Evolutionary conservation across 1,140 invertebrate genomes (phyloP), one percentile per base, ranked within the genome.

Genomic region (Drosophila kohkoa): DNA sequence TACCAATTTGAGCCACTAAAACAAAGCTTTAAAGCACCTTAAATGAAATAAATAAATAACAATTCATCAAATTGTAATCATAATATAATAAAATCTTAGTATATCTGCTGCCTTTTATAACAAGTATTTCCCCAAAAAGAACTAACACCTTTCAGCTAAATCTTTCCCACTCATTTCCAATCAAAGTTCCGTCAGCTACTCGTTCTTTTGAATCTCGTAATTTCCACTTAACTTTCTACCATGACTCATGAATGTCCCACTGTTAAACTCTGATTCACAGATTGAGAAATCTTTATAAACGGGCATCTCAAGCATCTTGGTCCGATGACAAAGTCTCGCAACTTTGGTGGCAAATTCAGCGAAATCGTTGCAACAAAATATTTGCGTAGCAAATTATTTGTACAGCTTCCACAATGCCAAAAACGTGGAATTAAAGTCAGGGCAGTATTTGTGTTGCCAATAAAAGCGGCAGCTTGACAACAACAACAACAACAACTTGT

Each of bases 301-400:
- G 16, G 62, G 35, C 6, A 35, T 20, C 66, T 51, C 5, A 13
- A 52, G 13, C 32, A 30, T 20, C 30, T 54, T 28, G 15, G n/a
- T 10, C 35, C 28, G 70, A 59, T 62, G 71, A 62, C 57, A 59
- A 74, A 62, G 41, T 69, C 51, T 45, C 15, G 8, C 54, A 59
- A 49, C 54, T 72, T 20, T 52, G 25, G 25, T 59, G 30, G 41
- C 49, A 62, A 52, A 54, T 73, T 41, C 65, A 54, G 16, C 15
- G 55, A 68, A 74, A 74, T 73, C 48, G 30, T 32, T 60, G 55
- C 48, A 55, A 55, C 30, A 70, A 62, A 68, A 74, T 74, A 74
- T 74, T 74, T 74, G 71, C 57, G 49, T 74, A 69, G 65, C 57
- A 69, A 74, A 69, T 74, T 68, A 74, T 69, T 68, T 59, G 52